These are phyloP conservation scores for Melipona quadrifasciata DNA, from an alignment of 1,140 invertebrate species.

Conservation along the genomic window DNA sequence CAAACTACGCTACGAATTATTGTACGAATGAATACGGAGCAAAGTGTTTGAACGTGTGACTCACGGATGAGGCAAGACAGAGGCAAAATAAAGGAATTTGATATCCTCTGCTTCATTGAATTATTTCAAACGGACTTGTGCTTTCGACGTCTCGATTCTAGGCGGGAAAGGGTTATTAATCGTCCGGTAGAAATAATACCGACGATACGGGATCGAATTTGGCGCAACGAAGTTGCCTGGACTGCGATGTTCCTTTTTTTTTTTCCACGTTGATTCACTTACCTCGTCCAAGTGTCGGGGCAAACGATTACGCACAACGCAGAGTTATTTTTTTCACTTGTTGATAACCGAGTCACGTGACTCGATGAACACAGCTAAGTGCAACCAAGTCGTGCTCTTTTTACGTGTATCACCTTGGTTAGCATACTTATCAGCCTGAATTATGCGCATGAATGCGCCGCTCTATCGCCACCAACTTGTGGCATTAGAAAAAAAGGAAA, in stretches of 20 bases:
- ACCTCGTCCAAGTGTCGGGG: background rate
- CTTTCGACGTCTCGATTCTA: background rate
- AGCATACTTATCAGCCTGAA: background rate
- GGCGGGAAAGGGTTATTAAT: background rate
- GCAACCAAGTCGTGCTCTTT: background rate
- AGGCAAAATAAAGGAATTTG: background rate
- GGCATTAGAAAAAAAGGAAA: background rate
- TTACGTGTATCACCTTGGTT: background rate
- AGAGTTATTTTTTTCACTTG: background rate
- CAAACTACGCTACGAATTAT: background rate
- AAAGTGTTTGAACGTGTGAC: background rate
- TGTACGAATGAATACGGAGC: background rate
- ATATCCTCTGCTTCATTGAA: background rate
- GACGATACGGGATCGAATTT: background rate
- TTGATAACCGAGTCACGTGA: slow-evolving; percentile 4
- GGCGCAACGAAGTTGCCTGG: background rate
- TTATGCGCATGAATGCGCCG: background rate
- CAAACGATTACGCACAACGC: background rate
- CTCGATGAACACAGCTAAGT: background rate
- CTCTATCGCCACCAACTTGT: background rate
- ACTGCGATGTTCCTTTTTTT: background rate
- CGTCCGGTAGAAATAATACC: background rate
- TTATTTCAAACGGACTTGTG: background rate
- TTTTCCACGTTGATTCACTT: background rate
- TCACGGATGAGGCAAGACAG: background rate